Evolutionary conservation across 2,113 vertebrate species (phyloP).

Genomic region (Pandion haliaetus): DNA sequence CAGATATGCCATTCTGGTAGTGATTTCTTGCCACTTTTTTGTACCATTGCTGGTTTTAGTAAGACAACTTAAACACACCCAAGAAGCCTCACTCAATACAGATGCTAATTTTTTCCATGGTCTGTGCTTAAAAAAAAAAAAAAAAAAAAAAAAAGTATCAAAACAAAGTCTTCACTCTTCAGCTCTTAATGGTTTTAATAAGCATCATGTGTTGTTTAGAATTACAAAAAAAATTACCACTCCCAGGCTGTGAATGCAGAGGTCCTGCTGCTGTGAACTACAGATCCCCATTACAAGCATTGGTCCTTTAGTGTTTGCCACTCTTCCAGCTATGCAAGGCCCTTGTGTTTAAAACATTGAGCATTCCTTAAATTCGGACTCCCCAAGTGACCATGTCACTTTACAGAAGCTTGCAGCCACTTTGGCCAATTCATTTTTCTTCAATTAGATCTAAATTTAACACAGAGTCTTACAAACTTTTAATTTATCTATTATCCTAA

Average conservation of each 20-base stretch:
- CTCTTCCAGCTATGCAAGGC: background rate
- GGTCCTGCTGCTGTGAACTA: background rate
- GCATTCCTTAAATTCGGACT: background rate
- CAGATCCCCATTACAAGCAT: background rate
- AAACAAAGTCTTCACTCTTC: background rate
- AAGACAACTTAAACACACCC: background rate
- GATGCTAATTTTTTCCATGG: background rate
- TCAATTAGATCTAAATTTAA: background rate
- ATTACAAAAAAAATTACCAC: background rate
- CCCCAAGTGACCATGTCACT: background rate
- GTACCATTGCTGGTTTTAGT: background rate
- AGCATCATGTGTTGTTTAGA: background rate
- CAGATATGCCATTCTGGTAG: background rate
- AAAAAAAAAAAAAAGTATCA: background rate
- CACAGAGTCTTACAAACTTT: background rate
- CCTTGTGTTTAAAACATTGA: background rate
- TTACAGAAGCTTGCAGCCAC: background rate
- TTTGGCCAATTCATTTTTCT: background rate
- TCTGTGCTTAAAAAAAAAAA: background rate
- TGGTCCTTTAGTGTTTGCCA: background rate
- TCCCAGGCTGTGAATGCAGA: background rate
- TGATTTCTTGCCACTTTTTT: background rate
- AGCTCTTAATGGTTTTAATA: background rate
- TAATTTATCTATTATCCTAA: background rate
- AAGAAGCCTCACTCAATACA: background rate